phyloP scores from a whole-genome alignment of 1,140 invertebrate genomes.

The Phenacoccus solenopsis region DNA sequence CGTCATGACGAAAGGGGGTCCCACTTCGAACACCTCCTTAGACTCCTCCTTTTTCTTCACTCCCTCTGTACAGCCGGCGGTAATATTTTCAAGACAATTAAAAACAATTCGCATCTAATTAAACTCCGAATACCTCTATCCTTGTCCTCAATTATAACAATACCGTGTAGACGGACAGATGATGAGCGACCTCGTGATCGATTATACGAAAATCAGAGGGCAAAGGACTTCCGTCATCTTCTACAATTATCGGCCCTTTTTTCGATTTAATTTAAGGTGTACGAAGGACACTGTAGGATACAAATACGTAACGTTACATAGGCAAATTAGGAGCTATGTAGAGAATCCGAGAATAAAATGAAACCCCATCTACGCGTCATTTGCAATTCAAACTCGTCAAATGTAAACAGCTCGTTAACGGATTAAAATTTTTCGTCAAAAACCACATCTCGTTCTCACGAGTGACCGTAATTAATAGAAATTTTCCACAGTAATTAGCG shows the following conservation, averaged over 20 bases:
- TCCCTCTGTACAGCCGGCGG: neutral
- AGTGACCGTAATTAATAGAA: too few species aligned
- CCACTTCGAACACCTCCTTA: too few species aligned
- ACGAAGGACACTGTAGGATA: neutral
- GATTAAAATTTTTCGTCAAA: too few species aligned
- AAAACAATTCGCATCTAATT: neutral
- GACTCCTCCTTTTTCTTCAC: neutral
- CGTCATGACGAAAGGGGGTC: too few species aligned
- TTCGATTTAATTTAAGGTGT: neutral
- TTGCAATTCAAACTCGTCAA: neutral
- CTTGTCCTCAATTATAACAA: neutral
- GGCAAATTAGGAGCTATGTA: neutral
- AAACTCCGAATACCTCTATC: neutral
- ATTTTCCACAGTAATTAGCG: too few species aligned
- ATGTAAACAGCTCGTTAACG: too few species aligned
- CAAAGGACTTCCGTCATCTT: neutral
- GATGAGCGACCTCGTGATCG: neutral
- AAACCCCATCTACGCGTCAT: too few species aligned
- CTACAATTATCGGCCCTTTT: too few species aligned
- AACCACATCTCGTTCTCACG: too few species aligned
- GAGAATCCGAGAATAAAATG: neutral
- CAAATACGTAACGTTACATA: neutral
- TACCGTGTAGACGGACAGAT: neutral
- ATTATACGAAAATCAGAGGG: neutral
- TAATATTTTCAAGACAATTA: neutral